phyloP scores from a whole-genome alignment of 2,113 vertebrate species.

The Gila orcuttii region DNA sequence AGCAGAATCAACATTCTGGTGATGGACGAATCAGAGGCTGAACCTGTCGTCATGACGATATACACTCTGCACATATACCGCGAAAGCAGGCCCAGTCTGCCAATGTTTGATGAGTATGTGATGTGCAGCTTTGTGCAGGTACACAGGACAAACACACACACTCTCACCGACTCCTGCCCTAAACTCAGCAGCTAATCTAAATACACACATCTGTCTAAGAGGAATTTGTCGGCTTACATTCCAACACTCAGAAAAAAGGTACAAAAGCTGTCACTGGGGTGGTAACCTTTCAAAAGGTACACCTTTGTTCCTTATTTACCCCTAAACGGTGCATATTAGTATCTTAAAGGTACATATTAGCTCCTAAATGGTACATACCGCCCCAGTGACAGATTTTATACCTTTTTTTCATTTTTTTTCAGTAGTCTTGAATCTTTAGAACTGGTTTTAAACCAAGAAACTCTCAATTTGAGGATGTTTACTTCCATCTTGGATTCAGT shows the following conservation, averaged over 20 bases:
- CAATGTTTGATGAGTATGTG: conserved; percentile 87
- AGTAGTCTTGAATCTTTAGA: neutral
- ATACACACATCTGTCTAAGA: conserved; percentile 14
- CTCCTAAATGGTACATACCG: no score
- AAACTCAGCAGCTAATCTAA: neutral
- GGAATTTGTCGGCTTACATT: conserved; percentile 17
- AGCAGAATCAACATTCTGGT: conserved; percentile 85
- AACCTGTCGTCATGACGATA: conserved; percentile 74
- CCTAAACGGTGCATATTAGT: no score
- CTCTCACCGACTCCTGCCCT: neutral
- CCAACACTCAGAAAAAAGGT: no score
- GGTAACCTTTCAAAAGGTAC: no score
- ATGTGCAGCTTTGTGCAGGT: conserved; percentile 92
- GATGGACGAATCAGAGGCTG: conserved; percentile 69
- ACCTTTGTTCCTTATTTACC: no score
- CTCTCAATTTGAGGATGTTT: neutral
- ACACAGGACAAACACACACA: conserved; percentile 41
- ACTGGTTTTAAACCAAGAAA: neutral
- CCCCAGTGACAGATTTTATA: neutral
- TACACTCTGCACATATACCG: conserved; percentile 88
- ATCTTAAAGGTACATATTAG: no score
- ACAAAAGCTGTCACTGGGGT: no score
- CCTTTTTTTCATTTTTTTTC: neutral
- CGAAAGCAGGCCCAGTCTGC: conserved; percentile 90
- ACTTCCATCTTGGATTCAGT: neutral